phyloP scores from a whole-genome alignment of 1,140 invertebrate genomes.

The Drosophila erecta region DNA sequence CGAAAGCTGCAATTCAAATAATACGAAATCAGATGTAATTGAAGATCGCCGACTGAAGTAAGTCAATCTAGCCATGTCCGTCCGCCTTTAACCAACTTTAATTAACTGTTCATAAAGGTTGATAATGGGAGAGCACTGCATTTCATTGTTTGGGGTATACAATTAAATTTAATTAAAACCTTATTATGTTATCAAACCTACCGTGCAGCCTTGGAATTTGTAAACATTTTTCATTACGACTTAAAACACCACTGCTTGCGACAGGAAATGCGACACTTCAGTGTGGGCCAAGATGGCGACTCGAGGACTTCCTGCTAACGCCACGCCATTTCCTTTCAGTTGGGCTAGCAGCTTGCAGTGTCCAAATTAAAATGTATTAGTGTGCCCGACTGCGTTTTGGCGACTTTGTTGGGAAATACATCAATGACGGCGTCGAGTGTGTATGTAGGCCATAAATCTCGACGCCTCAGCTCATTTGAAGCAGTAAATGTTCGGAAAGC shows the following conservation, averaged over 20 bases:
- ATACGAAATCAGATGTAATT: slow-evolving; percentile 18
- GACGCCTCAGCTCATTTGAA: slow-evolving; percentile 73
- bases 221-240: too few species aligned
- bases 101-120: too few species aligned
- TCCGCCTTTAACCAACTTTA: too few species aligned
- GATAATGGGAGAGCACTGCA: too few species aligned
- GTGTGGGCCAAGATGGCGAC: neutral
- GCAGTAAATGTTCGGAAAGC: slow-evolving; percentile 77
- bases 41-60: neutral
- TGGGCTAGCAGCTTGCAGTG: slow-evolving; percentile 30
- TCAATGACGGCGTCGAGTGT: slow-evolving; percentile 1
- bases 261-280: slow-evolving; percentile 48
- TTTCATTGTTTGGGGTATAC: too few species aligned
- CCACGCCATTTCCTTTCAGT: slow-evolving; percentile 35
- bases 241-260: neutral
- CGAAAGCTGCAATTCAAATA: slow-evolving; percentile 12
- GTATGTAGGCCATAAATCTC: slow-evolving; percentile 63
- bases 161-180: too few species aligned
- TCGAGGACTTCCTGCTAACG: slow-evolving; percentile 20
- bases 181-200: too few species aligned
- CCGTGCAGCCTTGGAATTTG: too few species aligned
- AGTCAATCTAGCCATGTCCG: too few species aligned
- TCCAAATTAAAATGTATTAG: slow-evolving; percentile 55
- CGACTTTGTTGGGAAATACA: slow-evolving; percentile 69
- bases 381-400: slow-evolving; percentile 15